Percentiles rank a stretch among this genome's conserved stretches.
Conservation (phyloP, 2,113 vertebrate genomes). For the Pachyramphus minor region DNA sequence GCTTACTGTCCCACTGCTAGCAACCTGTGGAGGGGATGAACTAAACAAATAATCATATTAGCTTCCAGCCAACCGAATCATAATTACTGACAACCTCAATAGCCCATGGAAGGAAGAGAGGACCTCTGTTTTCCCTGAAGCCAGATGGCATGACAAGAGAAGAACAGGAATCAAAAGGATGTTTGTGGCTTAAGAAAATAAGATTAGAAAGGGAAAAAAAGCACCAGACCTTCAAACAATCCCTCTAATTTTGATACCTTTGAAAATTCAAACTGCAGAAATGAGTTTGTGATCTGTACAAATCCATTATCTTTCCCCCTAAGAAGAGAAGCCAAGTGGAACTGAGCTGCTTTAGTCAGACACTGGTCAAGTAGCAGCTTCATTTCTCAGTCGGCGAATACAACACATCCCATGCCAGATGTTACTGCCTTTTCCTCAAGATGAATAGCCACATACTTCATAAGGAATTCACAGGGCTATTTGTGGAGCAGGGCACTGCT, state of each 20-base stretch:
- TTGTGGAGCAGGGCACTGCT: background rate
- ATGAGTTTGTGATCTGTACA: slow-evolving; percentile 70
- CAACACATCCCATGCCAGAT: background rate
- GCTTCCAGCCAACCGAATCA: slow-evolving; percentile 44
- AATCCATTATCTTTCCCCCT: slow-evolving; percentile 71
- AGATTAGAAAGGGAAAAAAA: background rate
- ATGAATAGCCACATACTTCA: background rate
- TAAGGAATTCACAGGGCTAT: background rate
- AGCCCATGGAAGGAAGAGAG: background rate
- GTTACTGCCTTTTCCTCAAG: background rate
- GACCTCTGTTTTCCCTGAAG: slow-evolving; percentile 30
- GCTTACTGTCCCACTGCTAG: slow-evolving; percentile 30
- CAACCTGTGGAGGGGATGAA: slow-evolving; percentile 33
- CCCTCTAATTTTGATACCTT: slow-evolving; percentile 9
- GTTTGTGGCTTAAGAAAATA: slow-evolving; percentile 20
- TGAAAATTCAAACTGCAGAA: slow-evolving; percentile 27
- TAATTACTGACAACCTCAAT: slow-evolving; percentile 55
- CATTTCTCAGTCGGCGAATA: slow-evolving; percentile 53
- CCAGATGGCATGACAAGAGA: slow-evolving; percentile 26
- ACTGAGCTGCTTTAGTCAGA: slow-evolving; percentile 53
- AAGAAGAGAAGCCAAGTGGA: slow-evolving; percentile 64
- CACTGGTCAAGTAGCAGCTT: slow-evolving; percentile 19
- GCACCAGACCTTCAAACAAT: slow-evolving; percentile 19
- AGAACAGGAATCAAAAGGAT: slow-evolving; percentile 23
- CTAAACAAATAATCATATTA: slow-evolving; percentile 58